These are phyloP conservation scores for Lycophotia porphyrea DNA, from an alignment of 2,888 invertebrate species.

Conservation along the genomic window DNA sequence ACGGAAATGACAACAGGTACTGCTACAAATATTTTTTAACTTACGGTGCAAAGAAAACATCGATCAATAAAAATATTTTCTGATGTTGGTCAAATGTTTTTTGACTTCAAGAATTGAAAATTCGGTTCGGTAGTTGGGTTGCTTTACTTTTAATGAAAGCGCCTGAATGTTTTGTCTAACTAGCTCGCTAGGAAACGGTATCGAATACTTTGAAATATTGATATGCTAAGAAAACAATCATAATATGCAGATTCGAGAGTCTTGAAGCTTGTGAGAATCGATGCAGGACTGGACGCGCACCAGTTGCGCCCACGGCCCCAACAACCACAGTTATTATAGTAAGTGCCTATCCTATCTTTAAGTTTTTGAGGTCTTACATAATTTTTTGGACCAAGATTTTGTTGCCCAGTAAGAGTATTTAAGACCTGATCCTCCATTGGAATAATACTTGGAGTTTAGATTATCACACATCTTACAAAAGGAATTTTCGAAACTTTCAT, in stretches of 20 bases:
- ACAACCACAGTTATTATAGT: constrained; percentile 53
- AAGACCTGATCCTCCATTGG: not conserved
- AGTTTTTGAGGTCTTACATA: not conserved
- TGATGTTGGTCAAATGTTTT: no score
- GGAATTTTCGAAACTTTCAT: not conserved
- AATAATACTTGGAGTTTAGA: not conserved
- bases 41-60: no score
- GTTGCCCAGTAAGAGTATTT: not conserved
- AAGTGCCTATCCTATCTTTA: constrained; percentile 21
- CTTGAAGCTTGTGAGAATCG: constrained; percentile 91
- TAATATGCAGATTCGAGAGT: constrained; percentile 91
- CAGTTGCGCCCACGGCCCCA: constrained; percentile 63
- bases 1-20: constrained; percentile 97
- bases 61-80: no score
- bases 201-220: not conserved
- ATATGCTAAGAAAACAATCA: not conserved
- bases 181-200: not conserved
- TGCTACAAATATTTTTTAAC: not conserved
- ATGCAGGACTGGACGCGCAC: constrained; percentile 82
- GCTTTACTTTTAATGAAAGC: no score
- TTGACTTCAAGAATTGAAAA: no score
- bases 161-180: not conserved
- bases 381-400: no score
- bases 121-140: no score
- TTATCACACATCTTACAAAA: no score